Conservation (phyloP, 2,888 invertebrate species). For the Cheilosia vulpina region DNA sequence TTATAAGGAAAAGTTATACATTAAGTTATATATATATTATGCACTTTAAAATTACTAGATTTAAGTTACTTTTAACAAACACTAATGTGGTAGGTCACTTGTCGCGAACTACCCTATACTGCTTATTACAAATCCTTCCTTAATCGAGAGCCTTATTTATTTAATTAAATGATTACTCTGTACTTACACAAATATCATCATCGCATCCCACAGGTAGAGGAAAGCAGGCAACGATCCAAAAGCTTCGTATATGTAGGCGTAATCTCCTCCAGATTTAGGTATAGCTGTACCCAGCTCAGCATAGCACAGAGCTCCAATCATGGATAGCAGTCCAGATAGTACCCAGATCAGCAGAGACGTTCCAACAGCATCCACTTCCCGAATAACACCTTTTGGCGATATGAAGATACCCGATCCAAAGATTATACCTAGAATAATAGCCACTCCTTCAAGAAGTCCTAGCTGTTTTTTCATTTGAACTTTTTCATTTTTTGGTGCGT, state of each 20-base stretch:
- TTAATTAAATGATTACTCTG: neutral
- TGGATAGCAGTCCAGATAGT: conserved; percentile 93
- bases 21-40: too few relatives aligned
- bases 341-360: conserved; percentile 95
- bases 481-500: conserved; percentile 82
- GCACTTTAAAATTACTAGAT: too few relatives aligned
- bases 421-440: conserved; percentile 96
- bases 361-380: conserved; percentile 95
- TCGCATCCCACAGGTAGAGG: conserved; percentile 98
- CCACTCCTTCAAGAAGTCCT: conserved; percentile 95
- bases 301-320: conserved; percentile 97
- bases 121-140: too few relatives aligned
- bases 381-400: conserved; percentile 96
- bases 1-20: too few relatives aligned
- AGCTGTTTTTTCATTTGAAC: conserved; percentile 94
- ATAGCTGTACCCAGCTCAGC: conserved; percentile 94
- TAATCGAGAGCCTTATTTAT: neutral
- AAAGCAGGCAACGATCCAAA: conserved; percentile 96
- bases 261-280: conserved; percentile 98
- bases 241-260: conserved; percentile 97
- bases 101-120: too few relatives aligned
- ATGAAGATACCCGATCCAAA: conserved; percentile 98
- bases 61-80: too few relatives aligned
- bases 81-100: too few relatives aligned
- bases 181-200: conserved; percentile 96